Conservation (phyloP, 1,140 invertebrate genomes). For the Scaptomyza montana region DNA sequence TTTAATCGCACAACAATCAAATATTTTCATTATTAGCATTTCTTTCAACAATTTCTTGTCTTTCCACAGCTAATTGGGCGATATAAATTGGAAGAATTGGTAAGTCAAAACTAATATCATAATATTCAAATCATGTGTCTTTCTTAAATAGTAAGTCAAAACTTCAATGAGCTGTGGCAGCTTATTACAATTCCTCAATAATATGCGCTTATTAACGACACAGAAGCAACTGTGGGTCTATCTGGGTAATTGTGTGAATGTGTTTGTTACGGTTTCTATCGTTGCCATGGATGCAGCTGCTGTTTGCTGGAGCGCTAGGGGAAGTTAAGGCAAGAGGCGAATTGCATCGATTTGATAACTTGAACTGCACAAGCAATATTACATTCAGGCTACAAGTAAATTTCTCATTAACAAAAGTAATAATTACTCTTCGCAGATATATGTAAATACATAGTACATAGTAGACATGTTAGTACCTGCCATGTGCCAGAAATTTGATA, state of each 20-base stretch:
- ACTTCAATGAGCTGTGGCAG: not conserved
- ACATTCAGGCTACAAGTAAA: too few relatives aligned
- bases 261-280: not conserved
- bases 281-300: not conserved
- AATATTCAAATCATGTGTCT: not conserved
- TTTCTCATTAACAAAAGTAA: not conserved
- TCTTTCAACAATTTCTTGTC: not conserved
- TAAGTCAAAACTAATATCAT: slow-evolving; percentile 55
- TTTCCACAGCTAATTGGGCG: slow-evolving; percentile 58
- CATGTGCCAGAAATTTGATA: not conserved
- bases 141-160: not conserved
- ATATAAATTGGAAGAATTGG: slow-evolving; percentile 63
- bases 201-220: slow-evolving; percentile 35
- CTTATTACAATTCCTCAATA: slow-evolving; percentile 9
- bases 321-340: not conserved
- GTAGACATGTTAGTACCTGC: too few relatives aligned
- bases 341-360: not conserved
- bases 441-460: not conserved
- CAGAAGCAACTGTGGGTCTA: not conserved
- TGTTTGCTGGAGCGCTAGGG: not conserved
- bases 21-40: too few relatives aligned
- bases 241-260: not conserved
- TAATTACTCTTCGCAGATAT: not conserved
- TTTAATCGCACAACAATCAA: too few relatives aligned
- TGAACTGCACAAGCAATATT: not conserved